Evolutionary conservation across 2,888 invertebrate genomes (phyloP).

Genomic region (Parnassius mnemosyne): DNA sequence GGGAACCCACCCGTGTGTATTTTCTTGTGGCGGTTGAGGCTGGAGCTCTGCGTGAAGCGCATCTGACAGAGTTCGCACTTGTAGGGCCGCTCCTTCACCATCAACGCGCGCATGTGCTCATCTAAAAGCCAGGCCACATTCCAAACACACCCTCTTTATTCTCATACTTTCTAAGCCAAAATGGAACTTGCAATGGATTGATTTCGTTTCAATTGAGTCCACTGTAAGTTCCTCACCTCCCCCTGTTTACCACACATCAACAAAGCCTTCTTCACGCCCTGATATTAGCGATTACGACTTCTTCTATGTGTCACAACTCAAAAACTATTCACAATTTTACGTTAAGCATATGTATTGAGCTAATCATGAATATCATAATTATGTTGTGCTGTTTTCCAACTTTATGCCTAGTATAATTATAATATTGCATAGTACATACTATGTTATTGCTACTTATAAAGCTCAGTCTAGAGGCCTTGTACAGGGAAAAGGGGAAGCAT

Average conservation of each 20-base stretch:
- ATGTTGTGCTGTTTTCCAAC: slow-evolving; percentile 44
- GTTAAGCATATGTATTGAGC: slow-evolving; percentile 54
- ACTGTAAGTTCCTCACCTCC: slow-evolving; percentile 69
- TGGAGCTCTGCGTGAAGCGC: slow-evolving; percentile 86
- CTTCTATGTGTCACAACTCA: slow-evolving; percentile 68
- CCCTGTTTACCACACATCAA: slow-evolving; percentile 74
- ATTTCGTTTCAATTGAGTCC: slow-evolving; percentile 32
- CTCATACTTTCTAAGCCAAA: slow-evolving; percentile 38
- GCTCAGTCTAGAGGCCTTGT: slow-evolving; percentile 52
- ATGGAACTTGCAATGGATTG: slow-evolving; percentile 53
- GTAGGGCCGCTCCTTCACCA: slow-evolving; percentile 82
- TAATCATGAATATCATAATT: slow-evolving; percentile 30
- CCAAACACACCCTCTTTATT: slow-evolving; percentile 52
- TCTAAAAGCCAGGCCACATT: slow-evolving; percentile 74
- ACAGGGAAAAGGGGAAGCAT: slow-evolving; percentile 2
- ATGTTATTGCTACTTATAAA: slow-evolving; percentile 37
- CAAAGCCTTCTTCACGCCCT: slow-evolving; percentile 74
- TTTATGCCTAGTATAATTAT: slow-evolving; percentile 28
- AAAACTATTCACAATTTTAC: slow-evolving; percentile 77
- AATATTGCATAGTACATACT: slow-evolving; percentile 30
- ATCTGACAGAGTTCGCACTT: slow-evolving; percentile 85
- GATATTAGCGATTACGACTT: slow-evolving; percentile 49
- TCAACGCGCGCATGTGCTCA: slow-evolving; percentile 78
- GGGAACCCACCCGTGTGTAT: slow-evolving; percentile 83
- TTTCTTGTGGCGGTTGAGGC: slow-evolving; percentile 86